Evolutionary conservation across 2,113 vertebrate genomes (phyloP), one percentile per base, ranked within the genome.

Genomic region (Nothoprocta pentlandii): DNA sequence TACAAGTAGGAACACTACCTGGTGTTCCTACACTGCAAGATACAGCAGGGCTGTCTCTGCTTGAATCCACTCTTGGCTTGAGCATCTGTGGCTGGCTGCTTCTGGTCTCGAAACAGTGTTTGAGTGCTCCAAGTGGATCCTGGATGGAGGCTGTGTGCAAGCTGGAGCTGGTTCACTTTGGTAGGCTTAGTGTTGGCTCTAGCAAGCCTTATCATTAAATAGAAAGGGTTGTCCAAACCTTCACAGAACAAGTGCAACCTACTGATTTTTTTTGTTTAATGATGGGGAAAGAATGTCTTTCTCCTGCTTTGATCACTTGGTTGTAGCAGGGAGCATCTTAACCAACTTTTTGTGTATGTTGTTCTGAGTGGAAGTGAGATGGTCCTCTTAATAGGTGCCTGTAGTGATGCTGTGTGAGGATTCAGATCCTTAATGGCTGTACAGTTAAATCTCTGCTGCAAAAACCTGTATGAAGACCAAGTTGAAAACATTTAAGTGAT

Each of bases 401-500:
- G 23, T 16, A 46, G 42, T 1, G 1, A 30, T 16, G 25, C 53
- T 19, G 21, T 34, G 32, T 61, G 22, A 19, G 49, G 10, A 14
- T 19, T 46, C 36, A 49, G 49, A 3, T n/a, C 1, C 1, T 36
- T 63, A 42, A 10, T 70, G 71, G 20, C 39, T 61, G 0, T 5
- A n/a, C 44, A 36, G 30, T 26, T 81, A 76, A 79, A 36, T 30
- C 47, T 87, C n/a, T 25, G 36, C 80, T 68, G 26, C 0, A 2
- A 51, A 30, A 11, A 56, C 42, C 49, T 70, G 30, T 12, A 22
- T 9, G 61, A 69, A 53, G 10, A 36, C 20, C 8, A 21, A 51
- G 42, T 49, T 87, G 87, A 70, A 91, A 67, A 36, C 26, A 34
- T 85, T 80, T 58, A 66, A 90, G 69, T 92, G 16, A 82, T 90